Evolutionary conservation across 2,797 vertebrate genomes (phyloP).

Genomic region (Poecilia picta): DNA sequence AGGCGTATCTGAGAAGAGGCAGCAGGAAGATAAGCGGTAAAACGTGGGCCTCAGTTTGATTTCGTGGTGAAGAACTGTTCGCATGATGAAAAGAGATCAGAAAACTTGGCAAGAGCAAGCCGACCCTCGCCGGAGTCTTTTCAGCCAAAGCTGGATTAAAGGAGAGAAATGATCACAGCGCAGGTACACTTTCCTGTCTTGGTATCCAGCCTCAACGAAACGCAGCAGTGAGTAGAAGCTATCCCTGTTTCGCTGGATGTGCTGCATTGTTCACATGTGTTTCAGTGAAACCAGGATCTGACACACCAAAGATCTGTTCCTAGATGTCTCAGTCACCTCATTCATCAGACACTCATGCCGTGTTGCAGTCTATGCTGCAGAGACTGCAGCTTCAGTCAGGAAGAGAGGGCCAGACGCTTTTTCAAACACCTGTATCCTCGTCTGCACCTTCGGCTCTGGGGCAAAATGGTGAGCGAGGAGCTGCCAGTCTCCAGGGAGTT

Average conservation of each 20-base stretch:
- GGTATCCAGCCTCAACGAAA: not conserved
- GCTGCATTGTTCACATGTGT: conserved; percentile 10
- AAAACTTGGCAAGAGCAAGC: conserved; percentile 24
- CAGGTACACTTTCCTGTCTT: conserved; percentile 11
- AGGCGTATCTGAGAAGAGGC: conserved; percentile 18
- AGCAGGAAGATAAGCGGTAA: conserved; percentile 18
- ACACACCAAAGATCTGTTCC: conserved; percentile 26
- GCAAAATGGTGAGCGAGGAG: conserved; percentile 17
- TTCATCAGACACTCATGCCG: conserved; percentile 66
- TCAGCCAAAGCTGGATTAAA: conserved; percentile 15
- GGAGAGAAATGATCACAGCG: conserved; percentile 22
- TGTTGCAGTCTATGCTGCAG: conserved; percentile 85
- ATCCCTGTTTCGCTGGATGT: not conserved
- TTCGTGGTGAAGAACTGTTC: conserved; percentile 15
- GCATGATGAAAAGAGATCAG: conserved; percentile 35
- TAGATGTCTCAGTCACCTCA: conserved; percentile 77
- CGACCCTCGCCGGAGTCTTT: conserved; percentile 15
- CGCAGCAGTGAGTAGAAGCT: conserved; percentile 13
- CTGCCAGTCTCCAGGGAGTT: conserved; percentile 16
- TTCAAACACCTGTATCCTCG: conserved; percentile 3
- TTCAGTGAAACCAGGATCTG: conserved; percentile 30
- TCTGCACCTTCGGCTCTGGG: conserved; percentile 8
- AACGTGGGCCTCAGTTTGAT: conserved; percentile 17
- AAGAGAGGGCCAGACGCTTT: conserved; percentile 37
- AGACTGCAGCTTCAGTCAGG: conserved; percentile 75